Conservation (phyloP, 1,140 invertebrate genomes). For the Mercenaria mercenaria region DNA sequence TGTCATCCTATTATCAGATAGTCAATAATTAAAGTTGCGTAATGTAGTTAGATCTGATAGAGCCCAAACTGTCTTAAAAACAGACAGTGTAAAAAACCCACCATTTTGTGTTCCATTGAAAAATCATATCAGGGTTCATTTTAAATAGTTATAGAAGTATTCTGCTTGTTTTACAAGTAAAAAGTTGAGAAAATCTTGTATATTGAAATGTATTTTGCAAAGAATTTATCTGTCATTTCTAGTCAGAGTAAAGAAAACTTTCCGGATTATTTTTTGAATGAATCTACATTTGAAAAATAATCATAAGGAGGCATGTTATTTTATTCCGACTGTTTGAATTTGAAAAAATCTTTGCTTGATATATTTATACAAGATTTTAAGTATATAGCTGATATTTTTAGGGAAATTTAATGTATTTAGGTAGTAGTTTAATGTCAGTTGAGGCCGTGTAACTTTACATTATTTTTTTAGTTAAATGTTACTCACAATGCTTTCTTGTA, state of each 20-base stretch:
- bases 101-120: slow-evolving; percentile 36
- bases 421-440: too few species aligned
- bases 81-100: background rate
- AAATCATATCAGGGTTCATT: slow-evolving; percentile 28
- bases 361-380: background rate
- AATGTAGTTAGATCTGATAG: background rate
- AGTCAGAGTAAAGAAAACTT: background rate
- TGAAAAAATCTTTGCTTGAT: background rate
- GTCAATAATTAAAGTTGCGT: background rate
- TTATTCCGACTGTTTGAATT: background rate
- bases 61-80: too few species aligned
- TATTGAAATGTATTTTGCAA: background rate
- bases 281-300: background rate
- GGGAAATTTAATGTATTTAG: too few species aligned
- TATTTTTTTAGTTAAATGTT: too few species aligned
- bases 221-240: background rate
- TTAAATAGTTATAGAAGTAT: background rate
- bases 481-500: too few species aligned
- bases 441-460: too few species aligned
- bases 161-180: background rate
- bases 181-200: background rate
- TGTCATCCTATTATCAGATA: background rate
- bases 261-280: background rate
- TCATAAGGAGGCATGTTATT: background rate
- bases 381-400: background rate